Evolutionary conservation across 2,888 invertebrate species (phyloP), one percentile per base, ranked within the genome.

Genomic region (Mesochorus sp.): DNA sequence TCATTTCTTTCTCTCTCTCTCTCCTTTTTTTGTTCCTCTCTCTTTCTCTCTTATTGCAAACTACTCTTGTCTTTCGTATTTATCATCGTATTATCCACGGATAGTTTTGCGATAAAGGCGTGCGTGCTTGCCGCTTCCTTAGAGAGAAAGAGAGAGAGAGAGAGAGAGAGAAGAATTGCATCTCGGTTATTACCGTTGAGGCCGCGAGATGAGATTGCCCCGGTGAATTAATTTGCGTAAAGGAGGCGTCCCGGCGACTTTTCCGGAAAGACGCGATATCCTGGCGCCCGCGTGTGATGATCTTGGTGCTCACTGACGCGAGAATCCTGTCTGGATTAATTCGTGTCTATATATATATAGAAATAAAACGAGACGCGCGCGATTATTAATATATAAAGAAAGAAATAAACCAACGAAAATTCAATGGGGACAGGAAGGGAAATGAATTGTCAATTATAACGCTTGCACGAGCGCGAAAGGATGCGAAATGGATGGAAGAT

Each of bases 211-310:
- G 70, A 55, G 74, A 75, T 75, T 67, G 44, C n/a, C n/a, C 51
- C 51, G 62, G 70, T 57, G 57, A 71, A 71, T 71, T 64, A 34
- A 71, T 62, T 49, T 37, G 59, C 51, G 74, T 53, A 24, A 39
- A 42, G 24, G 39, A 51, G 39, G 31, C 34, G 34, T 42, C 44
- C 47, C 42, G 51, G 21, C 10, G 51, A 73, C 31, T 31, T 64
- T n/a, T 57, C 53, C 66, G 77, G 76, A 67, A 73, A 66, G 67
- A 51, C 67, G n/a, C n/a, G 77, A 77, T 73, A 77, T 73, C 72
- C 77, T 66, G 72, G 77, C 73, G 73, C 77, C n/a, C 73, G 51
- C 53, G 44, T 31, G 5, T 21, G 62, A 74, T 74, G 26, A 71
- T 74, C 67, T 49, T 59, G 51, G 17, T 68, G 75, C 39, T 76